Evolutionary conservation across 2,113 vertebrate species (phyloP), one percentile per base, ranked within the genome.

Genomic region (Cyprinodon brontotheroides): DNA sequence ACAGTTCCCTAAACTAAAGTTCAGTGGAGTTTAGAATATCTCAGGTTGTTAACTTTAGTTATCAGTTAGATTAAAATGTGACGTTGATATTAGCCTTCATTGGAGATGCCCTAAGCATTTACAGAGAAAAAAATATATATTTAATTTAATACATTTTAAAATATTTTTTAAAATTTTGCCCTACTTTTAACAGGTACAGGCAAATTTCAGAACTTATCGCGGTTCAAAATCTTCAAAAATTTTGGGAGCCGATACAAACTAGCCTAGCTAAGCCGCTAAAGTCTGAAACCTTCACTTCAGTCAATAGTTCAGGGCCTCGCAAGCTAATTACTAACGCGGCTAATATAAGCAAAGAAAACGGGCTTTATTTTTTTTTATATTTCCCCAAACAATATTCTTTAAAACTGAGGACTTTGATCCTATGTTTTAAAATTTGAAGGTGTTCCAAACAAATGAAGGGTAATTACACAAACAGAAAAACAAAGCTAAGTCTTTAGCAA

Each of bases 1-100:
- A 76, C 70, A 61, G 63, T 72, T 65, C 47, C 50, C 8, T 4
- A 45, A 45, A 67, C 29, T 37, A 36, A 37, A 14, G 29, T n/a
- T 75, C 36, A 65, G 43, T 78, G 39, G 6, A 40, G 6, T n/a
- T 70, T 37, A 40, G 1, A 6, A 39, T 38, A 36, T 9, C 29
- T 11, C 14, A 57, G 9, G 43, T 45, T 45, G 11, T 45, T 45
- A 11, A 11, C 43, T 10, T 7, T 11, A 45, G 5, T 45, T 45
- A 9, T 45, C 9, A 45, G 20, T n/a, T 9, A 2, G 7, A n/a
- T n/a, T 20, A 57, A 45, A 41, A 45, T 45, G 43, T 11, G 5
- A 10, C 43, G 43, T 7, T 45, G 9, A 45, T 11, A 41, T 65
- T 47, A 11, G 47, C 47, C 7, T 70, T 48, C 0, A 9, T 15